phyloP scores from a whole-genome alignment of 2,113 vertebrate species.

The Heterotilapia buettikoferi region DNA sequence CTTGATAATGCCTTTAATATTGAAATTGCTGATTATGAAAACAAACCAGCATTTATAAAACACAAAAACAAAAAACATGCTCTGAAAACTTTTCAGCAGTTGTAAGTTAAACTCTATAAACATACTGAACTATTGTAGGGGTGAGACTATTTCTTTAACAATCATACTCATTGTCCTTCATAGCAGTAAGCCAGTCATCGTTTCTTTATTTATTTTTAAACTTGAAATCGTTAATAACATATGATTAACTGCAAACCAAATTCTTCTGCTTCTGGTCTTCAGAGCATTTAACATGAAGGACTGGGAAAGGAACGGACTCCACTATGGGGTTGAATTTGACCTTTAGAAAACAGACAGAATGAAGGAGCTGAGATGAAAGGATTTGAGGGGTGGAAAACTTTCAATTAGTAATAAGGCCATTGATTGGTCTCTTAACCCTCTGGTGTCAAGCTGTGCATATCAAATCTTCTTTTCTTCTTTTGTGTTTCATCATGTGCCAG shows the following conservation, averaged over 20 bases:
- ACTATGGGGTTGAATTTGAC: conserved; percentile 35
- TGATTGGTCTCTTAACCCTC: conserved; percentile 52
- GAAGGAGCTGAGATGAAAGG: conserved; percentile 60
- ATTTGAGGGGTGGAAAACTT: conserved; percentile 41
- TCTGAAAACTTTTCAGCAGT: neutral
- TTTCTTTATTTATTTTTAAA: neutral
- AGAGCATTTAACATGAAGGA: neutral
- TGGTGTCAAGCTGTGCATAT: neutral
- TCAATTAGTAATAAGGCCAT: conserved; percentile 70
- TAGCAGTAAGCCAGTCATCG: neutral
- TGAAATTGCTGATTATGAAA: neutral
- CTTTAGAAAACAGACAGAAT: conserved; percentile 40
- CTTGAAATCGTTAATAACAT: neutral
- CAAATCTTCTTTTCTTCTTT: conserved; percentile 3
- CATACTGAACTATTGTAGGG: neutral
- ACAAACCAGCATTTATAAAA: neutral
- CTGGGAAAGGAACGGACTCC: neutral
- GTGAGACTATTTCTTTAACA: neutral
- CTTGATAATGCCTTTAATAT: neutral
- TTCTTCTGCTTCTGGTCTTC: neutral
- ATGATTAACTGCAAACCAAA: neutral
- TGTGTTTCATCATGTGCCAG: conserved; percentile 17
- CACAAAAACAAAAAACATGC: neutral
- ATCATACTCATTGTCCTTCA: neutral
- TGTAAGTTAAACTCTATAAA: neutral